Percentiles rank a stretch among this genome's conserved stretches.
These are phyloP conservation scores for Typhlomys cinereus DNA, from an alignment of 2,113 vertebrate genomes.

Conservation along the genomic window DNA sequence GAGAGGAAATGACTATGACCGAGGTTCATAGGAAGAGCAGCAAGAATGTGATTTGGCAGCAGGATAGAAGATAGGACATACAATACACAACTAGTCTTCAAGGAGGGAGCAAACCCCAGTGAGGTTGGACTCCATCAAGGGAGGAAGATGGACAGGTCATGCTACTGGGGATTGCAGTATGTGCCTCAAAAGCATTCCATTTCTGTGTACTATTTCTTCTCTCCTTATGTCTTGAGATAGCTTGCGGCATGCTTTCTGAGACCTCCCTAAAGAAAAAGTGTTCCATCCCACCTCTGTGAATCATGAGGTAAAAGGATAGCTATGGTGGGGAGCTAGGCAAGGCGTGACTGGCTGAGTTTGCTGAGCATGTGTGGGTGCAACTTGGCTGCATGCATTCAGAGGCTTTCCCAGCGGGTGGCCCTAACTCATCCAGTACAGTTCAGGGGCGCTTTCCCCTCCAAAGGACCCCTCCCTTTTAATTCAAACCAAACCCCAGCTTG, in stretches of 20 bases:
- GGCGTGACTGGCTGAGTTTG: not conserved
- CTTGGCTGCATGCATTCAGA: not conserved
- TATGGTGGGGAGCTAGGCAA: too few species aligned
- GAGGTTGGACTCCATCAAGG: not conserved
- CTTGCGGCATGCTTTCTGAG: too few species aligned
- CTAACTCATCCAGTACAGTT: not conserved
- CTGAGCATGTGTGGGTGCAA: not conserved
- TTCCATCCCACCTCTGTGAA: not conserved
- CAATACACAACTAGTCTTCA: not conserved
- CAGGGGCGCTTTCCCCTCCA: not conserved
- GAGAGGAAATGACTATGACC: not conserved
- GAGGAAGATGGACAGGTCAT: not conserved
- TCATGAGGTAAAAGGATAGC: not conserved
- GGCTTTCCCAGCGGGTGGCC: conserved; percentile 31
- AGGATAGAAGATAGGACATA: not conserved
- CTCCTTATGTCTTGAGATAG: not conserved
- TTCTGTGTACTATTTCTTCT: not conserved
- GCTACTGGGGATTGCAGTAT: not conserved
- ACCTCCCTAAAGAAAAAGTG: not conserved
- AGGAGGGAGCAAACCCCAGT: not conserved
- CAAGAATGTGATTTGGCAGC: too few species aligned
- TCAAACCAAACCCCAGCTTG: conserved; percentile 47
- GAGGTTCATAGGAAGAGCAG: not conserved
- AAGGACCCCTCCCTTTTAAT: conserved; percentile 41
- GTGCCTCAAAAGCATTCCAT: not conserved